phyloP scores from a whole-genome alignment of 2,888 invertebrate species.

The Heliconius hortense region DNA sequence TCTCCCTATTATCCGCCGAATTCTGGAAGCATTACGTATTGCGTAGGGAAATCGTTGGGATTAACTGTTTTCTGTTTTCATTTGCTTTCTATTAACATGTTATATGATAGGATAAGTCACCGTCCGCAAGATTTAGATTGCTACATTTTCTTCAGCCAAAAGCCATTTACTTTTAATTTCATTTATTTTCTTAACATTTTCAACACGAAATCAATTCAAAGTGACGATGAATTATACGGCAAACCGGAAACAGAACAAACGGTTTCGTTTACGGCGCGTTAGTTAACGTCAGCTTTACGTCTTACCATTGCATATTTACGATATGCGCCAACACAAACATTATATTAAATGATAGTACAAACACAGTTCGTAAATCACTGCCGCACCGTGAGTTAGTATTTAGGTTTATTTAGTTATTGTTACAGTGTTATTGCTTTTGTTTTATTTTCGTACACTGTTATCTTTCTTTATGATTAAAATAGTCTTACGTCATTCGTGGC shows the following conservation, averaged over 20 bases:
- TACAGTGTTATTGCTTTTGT: constrained; percentile 10
- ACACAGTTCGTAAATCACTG: constrained; percentile 30
- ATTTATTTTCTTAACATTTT: neutral
- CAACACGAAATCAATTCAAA: neutral
- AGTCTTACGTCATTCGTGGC: no score
- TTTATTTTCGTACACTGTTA: neutral
- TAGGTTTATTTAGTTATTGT: constrained; percentile 15
- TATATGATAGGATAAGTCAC: neutral
- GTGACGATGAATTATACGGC: constrained; percentile 18
- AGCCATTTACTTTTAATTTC: neutral
- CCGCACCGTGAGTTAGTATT: constrained; percentile 9
- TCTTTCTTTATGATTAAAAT: neutral
- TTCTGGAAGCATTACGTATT: no score
- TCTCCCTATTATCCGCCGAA: no score
- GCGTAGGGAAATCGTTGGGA: no score
- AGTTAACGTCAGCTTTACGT: constrained; percentile 26
- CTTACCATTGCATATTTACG: constrained; percentile 30
- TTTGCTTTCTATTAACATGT: neutral
- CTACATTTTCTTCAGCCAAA: neutral
- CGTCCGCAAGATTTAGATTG: neutral
- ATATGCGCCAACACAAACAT: constrained; percentile 25
- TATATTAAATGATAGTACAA: constrained; percentile 28
- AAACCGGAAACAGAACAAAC: constrained; percentile 22
- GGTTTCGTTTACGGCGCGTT: constrained; percentile 25
- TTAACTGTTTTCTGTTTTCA: neutral